Conservation (phyloP, 2,888 invertebrate species). For the Ectobius pallidus region DNA sequence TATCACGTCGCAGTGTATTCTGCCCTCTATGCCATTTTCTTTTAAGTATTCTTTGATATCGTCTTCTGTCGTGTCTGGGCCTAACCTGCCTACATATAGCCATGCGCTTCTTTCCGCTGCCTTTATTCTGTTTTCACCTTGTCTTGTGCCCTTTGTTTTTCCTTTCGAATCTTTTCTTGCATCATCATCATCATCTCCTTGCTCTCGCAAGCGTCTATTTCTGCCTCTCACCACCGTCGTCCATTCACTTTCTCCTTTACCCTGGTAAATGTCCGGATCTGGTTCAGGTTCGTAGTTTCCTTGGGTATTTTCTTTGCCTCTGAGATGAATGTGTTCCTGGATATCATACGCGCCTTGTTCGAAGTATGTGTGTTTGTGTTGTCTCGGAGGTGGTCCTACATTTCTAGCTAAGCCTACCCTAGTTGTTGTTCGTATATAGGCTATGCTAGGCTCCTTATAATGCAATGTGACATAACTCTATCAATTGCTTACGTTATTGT, state of each 20-base stretch:
- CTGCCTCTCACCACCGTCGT: neutral
- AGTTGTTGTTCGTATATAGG: no score
- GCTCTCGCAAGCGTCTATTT: no score
- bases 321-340: no score
- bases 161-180: neutral
- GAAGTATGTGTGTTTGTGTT: no score
- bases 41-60: neutral
- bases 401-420: no score
- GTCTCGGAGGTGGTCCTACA: no score
- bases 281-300: neutral
- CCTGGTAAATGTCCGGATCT: neutral
- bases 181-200: neutral
- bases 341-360: no score
- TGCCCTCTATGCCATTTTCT: neutral
- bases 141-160: neutral
- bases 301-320: no score
- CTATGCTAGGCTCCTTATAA: no score
- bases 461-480: no score
- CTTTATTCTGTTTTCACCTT: neutral
- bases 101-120: neutral
- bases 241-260: neutral
- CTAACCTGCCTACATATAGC: neutral
- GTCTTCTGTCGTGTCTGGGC: neutral
- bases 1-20: neutral
- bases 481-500: no score